Evolutionary conservation across 2,888 invertebrate genomes (phyloP).

Genomic region (Calliphora vomitoria): DNA sequence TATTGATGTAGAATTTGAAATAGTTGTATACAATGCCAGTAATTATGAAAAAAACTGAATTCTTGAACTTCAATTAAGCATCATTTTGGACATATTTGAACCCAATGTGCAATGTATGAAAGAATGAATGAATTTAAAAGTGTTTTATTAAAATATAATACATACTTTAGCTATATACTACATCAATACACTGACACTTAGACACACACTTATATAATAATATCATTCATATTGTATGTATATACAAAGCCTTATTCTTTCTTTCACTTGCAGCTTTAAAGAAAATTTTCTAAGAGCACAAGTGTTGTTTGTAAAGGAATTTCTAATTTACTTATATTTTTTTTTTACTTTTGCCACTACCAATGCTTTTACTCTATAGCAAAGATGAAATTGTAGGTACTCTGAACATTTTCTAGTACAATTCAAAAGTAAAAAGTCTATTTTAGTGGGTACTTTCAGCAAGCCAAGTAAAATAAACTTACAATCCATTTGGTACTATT

Average conservation of each 20-base stretch:
- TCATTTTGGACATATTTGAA: no score
- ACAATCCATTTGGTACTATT: neutral
- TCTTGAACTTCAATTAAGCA: no score
- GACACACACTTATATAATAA: slow-evolving; percentile 12
- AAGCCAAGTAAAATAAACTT: no score
- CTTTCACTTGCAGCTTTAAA: slow-evolving; percentile 15
- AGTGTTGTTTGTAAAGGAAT: slow-evolving; percentile 28
- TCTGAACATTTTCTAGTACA: neutral
- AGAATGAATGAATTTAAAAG: slow-evolving; percentile 45
- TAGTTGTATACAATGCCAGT: no score
- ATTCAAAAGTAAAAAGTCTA: neutral
- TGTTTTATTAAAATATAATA: slow-evolving; percentile 45
- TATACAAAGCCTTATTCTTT: neutral
- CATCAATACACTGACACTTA: slow-evolving; percentile 1
- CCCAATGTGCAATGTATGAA: slow-evolving; percentile 7
- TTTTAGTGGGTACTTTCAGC: neutral
- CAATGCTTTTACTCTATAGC: neutral
- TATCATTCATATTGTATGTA: neutral
- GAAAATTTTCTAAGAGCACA: slow-evolving; percentile 19
- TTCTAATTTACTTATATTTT: slow-evolving; percentile 27
- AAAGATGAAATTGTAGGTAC: neutral
- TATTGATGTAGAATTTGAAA: no score
- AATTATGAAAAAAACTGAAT: no score
- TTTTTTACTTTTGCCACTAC: slow-evolving; percentile 17
- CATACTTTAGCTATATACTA: slow-evolving; percentile 1